Conservation (phyloP, 2,888 invertebrate genomes). For the Tillus elongatus region DNA sequence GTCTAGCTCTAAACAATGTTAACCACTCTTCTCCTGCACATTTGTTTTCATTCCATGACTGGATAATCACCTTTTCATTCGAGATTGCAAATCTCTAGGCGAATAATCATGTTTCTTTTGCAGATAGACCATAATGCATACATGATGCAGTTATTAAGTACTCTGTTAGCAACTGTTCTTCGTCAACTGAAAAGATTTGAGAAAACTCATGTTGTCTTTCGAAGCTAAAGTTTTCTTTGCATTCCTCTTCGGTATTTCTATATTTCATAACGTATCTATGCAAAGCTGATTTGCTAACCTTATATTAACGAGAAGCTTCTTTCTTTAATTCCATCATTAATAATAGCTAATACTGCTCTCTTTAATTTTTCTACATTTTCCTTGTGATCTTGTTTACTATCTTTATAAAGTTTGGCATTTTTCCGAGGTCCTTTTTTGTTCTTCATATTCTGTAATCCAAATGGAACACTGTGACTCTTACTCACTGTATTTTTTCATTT, state of each 20-base stretch:
- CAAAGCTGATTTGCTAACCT: conserved; percentile 5
- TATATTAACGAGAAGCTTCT: conserved; percentile 2
- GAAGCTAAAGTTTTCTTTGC: conserved; percentile 3
- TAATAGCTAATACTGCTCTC: conserved; percentile 3
- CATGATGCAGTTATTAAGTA: too few relatives aligned
- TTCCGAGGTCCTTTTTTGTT: neutral
- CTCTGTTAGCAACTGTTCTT: conserved; percentile 2
- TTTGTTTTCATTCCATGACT: conserved; percentile 15
- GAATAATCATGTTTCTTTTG: conserved; percentile 5
- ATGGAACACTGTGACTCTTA: neutral
- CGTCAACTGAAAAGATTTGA: conserved; percentile 1
- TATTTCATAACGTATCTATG: conserved; percentile 2
- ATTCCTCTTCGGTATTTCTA: neutral
- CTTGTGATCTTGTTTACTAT: conserved; percentile 2
- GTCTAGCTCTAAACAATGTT: conserved; percentile 8
- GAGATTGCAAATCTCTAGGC: conserved; percentile 17
- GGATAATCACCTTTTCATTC: conserved; percentile 17
- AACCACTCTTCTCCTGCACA: conserved; percentile 15
- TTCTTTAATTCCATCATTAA: neutral
- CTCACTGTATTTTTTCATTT: neutral
- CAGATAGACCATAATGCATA: neutral
- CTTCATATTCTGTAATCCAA: conserved; percentile 1
- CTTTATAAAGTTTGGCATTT: neutral
- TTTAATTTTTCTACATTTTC: conserved; percentile 1
- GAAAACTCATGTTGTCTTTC: conserved; percentile 2